Evolutionary conservation across 2,888 invertebrate species (phyloP), one percentile per base, ranked within the genome.

Genomic region (Chydorus sphaericus): DNA sequence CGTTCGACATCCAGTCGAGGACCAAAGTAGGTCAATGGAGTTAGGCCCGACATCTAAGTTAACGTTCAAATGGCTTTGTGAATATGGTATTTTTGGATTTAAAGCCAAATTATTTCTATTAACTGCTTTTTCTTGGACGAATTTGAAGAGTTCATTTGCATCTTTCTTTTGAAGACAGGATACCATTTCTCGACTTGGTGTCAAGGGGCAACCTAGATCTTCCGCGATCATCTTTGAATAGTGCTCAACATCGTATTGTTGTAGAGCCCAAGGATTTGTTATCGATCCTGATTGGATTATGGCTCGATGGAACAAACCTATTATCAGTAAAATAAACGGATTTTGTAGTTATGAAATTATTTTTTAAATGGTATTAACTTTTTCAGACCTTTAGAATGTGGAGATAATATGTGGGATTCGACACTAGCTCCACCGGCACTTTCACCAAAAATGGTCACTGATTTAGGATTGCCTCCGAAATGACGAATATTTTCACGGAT

Each of bases 201-300:
- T 18, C 3, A 18, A 16, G 11, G 49, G n/a, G 31, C 49, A 49
- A 7, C 29, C n/a, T 2, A 49, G 29, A 18, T 66, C 60, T n/a
- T 64, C 62, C 0, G 70, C 70, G 49, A 74, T 69, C 11, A 65
- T 67, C 29, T 63, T 61, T 1, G 72, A 68, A 58, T 69, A 68
- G 8, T 59, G 59, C 6, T 7, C 44, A 5, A 63, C 56, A 1
- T 74, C 71, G 55, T 71, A 60, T 31, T 23, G 39, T 30, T 61
- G 59, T 26, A 60, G 53, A 20, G 61, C 59, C 61, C 61, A 62
- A 37, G 59, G 59, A 31, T 59, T 57, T 37, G 59, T 39, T 4
- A 61, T 56, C 7, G 61, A 60, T 18, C 61, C 62, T 10, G 60
- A 60, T 54, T 61, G 59, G 11, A 57, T 60, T 20, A 62, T 62